Evolutionary conservation across 2,888 invertebrate species (phyloP).

Genomic region (Apomyelois bistriatella): DNA sequence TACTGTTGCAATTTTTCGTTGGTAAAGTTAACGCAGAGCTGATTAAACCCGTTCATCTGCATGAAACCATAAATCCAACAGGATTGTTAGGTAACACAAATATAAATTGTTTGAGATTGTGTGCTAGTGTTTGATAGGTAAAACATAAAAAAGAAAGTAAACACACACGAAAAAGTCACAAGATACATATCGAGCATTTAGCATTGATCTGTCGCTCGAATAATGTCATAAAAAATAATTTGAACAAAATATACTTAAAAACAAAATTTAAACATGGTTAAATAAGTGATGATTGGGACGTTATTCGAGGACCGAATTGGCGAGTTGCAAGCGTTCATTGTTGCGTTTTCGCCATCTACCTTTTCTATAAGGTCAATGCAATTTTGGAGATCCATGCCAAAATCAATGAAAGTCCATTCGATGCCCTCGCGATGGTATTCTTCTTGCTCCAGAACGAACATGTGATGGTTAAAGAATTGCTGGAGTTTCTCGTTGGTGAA

Average conservation of each 20-base stretch:
- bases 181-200: slow-evolving; percentile 48
- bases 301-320: slow-evolving; percentile 57
- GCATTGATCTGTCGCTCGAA: slow-evolving; percentile 64
- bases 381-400: slow-evolving; percentile 97
- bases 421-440: slow-evolving; percentile 97
- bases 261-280: background rate
- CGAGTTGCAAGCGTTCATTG: slow-evolving; percentile 74
- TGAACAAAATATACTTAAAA: slow-evolving; percentile 13
- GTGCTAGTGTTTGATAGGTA: slow-evolving; percentile 33
- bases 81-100: slow-evolving; percentile 28
- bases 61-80: slow-evolving; percentile 41
- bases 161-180: slow-evolving; percentile 52
- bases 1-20: slow-evolving; percentile 97
- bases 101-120: slow-evolving; percentile 29
- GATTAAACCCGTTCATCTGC: slow-evolving; percentile 96
- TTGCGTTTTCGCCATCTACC: slow-evolving; percentile 84
- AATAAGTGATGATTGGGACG: slow-evolving; percentile 26
- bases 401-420: slow-evolving; percentile 98
- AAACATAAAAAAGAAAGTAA: slow-evolving; percentile 37
- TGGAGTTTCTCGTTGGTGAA: slow-evolving; percentile 98
- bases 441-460: slow-evolving; percentile 98
- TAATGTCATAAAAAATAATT: slow-evolving; percentile 30
- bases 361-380: slow-evolving; percentile 98
- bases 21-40: slow-evolving; percentile 97
- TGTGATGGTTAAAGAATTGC: slow-evolving; percentile 99